Conservation (phyloP, 2,113 vertebrate species). For the Arothron firmamentum region DNA sequence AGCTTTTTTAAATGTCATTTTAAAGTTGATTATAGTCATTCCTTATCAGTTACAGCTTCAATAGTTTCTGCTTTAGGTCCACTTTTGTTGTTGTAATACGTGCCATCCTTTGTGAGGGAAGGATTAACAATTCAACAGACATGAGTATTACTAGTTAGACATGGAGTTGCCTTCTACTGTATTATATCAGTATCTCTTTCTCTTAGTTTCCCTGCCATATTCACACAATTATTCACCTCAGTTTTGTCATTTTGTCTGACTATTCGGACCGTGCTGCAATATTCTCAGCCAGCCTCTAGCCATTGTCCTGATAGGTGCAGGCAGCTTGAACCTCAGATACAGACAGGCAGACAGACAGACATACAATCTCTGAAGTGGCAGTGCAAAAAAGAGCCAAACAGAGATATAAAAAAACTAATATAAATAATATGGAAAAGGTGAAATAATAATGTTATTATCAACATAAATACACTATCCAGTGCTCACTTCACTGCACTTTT, state of each 20-base stretch:
- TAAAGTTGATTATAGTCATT: too few relatives aligned
- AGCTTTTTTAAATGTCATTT: too few relatives aligned
- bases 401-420: not conserved
- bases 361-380: conserved; percentile 1
- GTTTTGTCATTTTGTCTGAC: conserved; percentile 11
- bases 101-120: not conserved
- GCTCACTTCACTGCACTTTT: too few relatives aligned
- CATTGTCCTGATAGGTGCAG: conserved; percentile 39
- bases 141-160: conserved; percentile 39
- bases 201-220: conserved; percentile 25
- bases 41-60: too few relatives aligned
- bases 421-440: not conserved
- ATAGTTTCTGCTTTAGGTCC: not conserved
- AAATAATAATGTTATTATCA: not conserved
- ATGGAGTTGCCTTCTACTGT: conserved; percentile 7
- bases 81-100: not conserved
- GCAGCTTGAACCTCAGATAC: conserved; percentile 29
- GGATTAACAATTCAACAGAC: conserved; percentile 23
- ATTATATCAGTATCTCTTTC: not conserved
- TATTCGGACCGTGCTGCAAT: conserved; percentile 43
- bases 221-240: conserved; percentile 16
- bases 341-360: not conserved
- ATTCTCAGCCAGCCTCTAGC: conserved; percentile 21
- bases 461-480: too few relatives aligned
- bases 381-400: not conserved